These are phyloP conservation scores for Lasioglossum villosulum DNA, from an alignment of 2,888 invertebrate genomes.

Conservation along the genomic window DNA sequence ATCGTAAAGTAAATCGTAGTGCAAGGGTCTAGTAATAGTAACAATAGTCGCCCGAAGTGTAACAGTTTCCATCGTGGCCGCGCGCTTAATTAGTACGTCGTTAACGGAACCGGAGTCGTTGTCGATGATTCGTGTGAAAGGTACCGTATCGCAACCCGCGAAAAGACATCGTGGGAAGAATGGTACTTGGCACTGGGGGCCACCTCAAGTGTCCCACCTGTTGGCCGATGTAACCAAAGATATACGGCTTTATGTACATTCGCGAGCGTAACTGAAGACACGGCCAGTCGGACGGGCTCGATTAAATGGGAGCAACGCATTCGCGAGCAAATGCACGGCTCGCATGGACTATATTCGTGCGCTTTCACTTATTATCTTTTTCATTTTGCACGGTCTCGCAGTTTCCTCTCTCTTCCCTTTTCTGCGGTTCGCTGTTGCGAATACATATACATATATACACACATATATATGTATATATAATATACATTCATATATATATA, in stretches of 20 bases:
- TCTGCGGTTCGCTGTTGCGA: conserved; percentile 11
- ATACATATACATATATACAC: not conserved
- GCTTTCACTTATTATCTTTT: conserved; percentile 57
- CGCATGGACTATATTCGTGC: conserved; percentile 32
- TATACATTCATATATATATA: too few species aligned
- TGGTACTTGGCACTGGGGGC: conserved; percentile 29
- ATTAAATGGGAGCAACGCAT: conserved; percentile 36
- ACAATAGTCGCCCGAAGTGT: not conserved
- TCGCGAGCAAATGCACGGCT: not conserved
- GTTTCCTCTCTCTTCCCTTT: not conserved
- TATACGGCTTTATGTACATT: conserved; percentile 27
- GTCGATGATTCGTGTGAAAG: conserved; percentile 2
- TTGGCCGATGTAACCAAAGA: conserved; percentile 37
- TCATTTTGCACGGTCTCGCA: conserved; percentile 23
- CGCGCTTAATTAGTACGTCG: not conserved
- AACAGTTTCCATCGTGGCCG: not conserved
- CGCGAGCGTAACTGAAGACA: conserved; percentile 22
- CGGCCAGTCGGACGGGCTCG: not conserved
- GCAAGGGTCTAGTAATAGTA: not conserved
- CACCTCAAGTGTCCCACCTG: conserved; percentile 59
- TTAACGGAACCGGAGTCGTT: conserved; percentile 13
- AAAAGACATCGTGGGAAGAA: conserved; percentile 49
- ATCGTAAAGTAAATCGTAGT: not conserved
- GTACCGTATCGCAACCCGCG: not conserved
- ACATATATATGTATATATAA: not conserved